Evolutionary conservation across 2,888 invertebrate genomes (phyloP).

Genomic region (Scaptomyza caliginosa): DNA sequence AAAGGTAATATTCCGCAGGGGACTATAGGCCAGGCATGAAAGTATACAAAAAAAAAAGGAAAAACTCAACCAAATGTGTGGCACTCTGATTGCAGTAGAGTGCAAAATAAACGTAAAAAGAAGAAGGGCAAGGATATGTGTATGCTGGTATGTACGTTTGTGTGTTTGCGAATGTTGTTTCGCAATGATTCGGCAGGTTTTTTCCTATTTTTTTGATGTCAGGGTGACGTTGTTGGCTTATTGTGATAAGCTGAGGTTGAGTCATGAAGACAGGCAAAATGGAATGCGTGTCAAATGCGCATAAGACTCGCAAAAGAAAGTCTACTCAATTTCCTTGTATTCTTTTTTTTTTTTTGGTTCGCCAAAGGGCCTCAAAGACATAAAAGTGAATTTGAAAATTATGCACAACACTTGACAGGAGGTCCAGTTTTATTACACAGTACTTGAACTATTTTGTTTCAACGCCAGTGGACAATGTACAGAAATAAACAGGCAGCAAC

Average conservation of each 20-base stretch:
- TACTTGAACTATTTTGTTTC: background rate
- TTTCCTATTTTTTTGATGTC: constrained; percentile 10
- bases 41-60: background rate
- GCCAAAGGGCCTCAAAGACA: constrained; percentile 33
- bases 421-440: constrained; percentile 37
- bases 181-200: constrained; percentile 70
- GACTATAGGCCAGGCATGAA: constrained; percentile 34
- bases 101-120: constrained; percentile 57
- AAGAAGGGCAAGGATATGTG: constrained; percentile 14
- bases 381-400: constrained; percentile 72
- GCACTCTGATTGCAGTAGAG: constrained; percentile 72
- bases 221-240: constrained; percentile 29
- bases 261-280: constrained; percentile 1
- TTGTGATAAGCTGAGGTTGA: constrained; percentile 60
- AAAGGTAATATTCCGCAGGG: constrained; percentile 75
- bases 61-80: constrained; percentile 42
- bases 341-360: constrained; percentile 1
- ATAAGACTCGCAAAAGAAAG: constrained; percentile 27
- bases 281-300: constrained; percentile 49
- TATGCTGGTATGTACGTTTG: too few relatives aligned
- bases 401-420: constrained; percentile 51
- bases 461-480: constrained; percentile 23
- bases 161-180: constrained; percentile 45
- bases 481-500: constrained; percentile 4
- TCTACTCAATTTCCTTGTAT: constrained; percentile 40